These are phyloP conservation scores for Philhelius pedissequus DNA, from an alignment of 2,888 invertebrate species.

Conservation along the genomic window DNA sequence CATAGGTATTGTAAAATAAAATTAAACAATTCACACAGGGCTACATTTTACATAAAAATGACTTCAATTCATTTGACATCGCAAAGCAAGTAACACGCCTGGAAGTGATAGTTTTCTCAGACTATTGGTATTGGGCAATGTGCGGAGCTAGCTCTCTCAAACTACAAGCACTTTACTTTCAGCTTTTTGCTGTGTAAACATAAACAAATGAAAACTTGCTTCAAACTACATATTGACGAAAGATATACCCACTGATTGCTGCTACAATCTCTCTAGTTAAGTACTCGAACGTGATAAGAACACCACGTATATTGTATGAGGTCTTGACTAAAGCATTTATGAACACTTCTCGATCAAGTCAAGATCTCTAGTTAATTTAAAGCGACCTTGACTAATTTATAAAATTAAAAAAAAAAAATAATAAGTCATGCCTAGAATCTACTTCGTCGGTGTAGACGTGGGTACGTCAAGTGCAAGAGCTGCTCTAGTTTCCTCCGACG, in stretches of 20 bases:
- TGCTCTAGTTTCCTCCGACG: conserved; percentile 86
- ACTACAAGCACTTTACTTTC: not conserved
- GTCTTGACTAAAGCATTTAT: not conserved
- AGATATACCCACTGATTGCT: not conserved
- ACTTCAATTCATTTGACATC: not conserved
- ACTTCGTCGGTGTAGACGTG: conserved; percentile 94
- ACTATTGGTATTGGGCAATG: conserved; percentile 26
- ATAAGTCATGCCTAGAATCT: conserved; percentile 74
- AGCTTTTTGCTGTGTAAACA: conserved; percentile 38
- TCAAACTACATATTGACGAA: not conserved
- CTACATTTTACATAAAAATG: not conserved
- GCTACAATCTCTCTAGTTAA: conserved; percentile 2
- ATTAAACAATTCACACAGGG: not conserved
- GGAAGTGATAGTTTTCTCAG: conserved; percentile 8
- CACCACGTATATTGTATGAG: not conserved
- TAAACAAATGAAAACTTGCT: conserved; percentile 22
- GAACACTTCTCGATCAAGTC: not conserved
- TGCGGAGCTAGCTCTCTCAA: not conserved
- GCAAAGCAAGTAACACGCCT: not conserved
- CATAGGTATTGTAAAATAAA: not conserved
- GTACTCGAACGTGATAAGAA: conserved; percentile 18
- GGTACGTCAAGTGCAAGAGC: conserved; percentile 95
- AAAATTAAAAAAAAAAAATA: not conserved
- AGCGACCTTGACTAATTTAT: not conserved
- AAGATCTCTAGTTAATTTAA: not conserved